These are phyloP conservation scores for Apamea monoglypha DNA, from an alignment of 2,888 invertebrate genomes.

Conservation along the genomic window DNA sequence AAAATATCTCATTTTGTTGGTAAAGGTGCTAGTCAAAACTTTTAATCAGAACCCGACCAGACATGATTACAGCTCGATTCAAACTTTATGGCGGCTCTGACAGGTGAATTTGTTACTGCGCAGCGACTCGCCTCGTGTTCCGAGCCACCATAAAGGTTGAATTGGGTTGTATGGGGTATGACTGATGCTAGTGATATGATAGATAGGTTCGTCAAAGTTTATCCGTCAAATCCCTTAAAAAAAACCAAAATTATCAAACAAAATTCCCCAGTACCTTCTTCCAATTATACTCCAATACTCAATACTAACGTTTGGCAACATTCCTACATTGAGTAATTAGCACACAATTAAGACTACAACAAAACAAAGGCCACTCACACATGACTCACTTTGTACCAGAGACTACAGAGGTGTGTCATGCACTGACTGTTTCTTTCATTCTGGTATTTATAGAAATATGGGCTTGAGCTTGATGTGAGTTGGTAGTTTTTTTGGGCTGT, in stretches of 20 bases:
- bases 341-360: slow-evolving; percentile 55
- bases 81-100: not conserved
- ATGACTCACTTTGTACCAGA: slow-evolving; percentile 35
- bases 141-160: not conserved
- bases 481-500: not conserved
- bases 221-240: not conserved
- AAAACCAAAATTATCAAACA: not conserved
- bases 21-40: not conserved
- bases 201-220: not conserved
- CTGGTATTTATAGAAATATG: slow-evolving; percentile 26
- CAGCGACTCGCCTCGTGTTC: not conserved
- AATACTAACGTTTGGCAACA: slow-evolving; percentile 35
- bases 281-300: not conserved
- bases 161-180: not conserved
- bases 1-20: not conserved
- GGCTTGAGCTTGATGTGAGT: not conserved
- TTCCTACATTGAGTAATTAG: slow-evolving; percentile 55
- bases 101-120: not conserved
- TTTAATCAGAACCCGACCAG: not conserved
- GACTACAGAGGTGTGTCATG: slow-evolving; percentile 50
- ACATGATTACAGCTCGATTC: not conserved
- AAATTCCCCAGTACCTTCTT: not conserved
- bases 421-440: slow-evolving; percentile 7
- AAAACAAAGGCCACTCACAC: slow-evolving; percentile 46
- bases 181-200: not conserved